Base-by-base conservation (phyloP, 2,113 vertebrate species). In the Triplophysa dalaica region DNA sequence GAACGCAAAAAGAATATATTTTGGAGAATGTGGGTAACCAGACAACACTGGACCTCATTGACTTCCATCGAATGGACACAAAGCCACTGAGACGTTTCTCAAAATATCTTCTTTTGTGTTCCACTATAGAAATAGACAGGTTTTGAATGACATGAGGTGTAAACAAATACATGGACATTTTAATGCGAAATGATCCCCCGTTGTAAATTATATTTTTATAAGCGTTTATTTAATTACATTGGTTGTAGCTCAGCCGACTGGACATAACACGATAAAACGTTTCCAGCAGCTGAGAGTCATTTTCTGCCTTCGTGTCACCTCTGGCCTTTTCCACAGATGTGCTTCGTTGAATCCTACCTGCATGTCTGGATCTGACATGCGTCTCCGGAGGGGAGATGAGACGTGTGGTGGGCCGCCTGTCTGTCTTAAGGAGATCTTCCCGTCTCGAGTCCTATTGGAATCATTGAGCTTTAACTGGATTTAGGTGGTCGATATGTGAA, bases 351-450 rank as follows among this genome's bases (percentile, higher is more conserved):
- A 17, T 84, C 66, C 38, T 64, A 74, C 75, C 77, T 70, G 54
- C 64, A 19, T 70, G 43, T 75, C 65, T 79, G 13, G 48, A 78
- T 74, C 64, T 69, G 75, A 75, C 75, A 63, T 48, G 26, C 26
- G 24, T 73, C 60, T 77, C 50, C 29, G 72, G 82, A 75, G 79
- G 61, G 43, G 63, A 79, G 52, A 79, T 75, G 65, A 79, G 33
- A 67, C 13, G 54, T 16, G 22, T 58, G 75, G 38, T 61, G 61
- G 70, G 70, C 43, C 16, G 69, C 17, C 38, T 19, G 63, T 41
- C 64, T 80, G 77, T 58, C 82, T 83, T 54, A 78, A n/a, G 22
- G 19, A 78, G 58, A 75, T 76, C 79, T 63, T 69, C 78, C 79
- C 56, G 45, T 64, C 54, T 58, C 62, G 75, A 75, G 75, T 78